phyloP scores from a whole-genome alignment of 2,888 invertebrate genomes.

The Amiota communis region DNA sequence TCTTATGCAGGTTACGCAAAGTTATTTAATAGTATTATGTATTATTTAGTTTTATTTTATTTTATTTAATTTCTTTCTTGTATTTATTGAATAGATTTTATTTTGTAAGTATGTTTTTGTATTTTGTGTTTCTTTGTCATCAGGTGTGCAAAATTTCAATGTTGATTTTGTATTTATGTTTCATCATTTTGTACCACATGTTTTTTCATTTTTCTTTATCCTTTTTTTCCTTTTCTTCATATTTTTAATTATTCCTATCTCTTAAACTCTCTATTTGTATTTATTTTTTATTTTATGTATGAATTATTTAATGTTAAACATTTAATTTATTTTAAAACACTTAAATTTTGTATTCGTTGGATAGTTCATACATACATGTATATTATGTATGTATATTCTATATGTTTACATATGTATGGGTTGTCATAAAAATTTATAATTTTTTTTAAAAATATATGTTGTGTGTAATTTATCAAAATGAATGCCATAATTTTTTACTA shows the following conservation, averaged over 20 bases:
- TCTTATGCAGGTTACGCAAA: conserved; percentile 27
- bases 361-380: neutral
- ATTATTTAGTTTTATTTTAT: conserved; percentile 19
- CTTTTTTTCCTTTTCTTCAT: conserved; percentile 39
- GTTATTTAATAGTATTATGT: neutral
- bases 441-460: neutral
- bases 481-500: neutral
- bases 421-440: neutral
- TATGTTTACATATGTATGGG: neutral
- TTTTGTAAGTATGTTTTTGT: conserved; percentile 30
- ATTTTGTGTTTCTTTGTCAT: conserved; percentile 27
- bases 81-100: neutral
- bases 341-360: conserved; percentile 53
- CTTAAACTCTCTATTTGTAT: no score
- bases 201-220: conserved; percentile 32
- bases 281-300: conserved; percentile 38
- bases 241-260: conserved; percentile 37
- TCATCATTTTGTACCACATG: conserved; percentile 49
- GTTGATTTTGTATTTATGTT: conserved; percentile 48
- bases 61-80: conserved; percentile 15
- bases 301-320: conserved; percentile 42
- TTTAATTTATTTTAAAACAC: conserved; percentile 36
- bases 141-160: conserved; percentile 50
- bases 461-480: neutral
- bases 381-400: neutral